Evolutionary conservation across 2,888 invertebrate species (phyloP).

Genomic region (Xestia xanthographa): DNA sequence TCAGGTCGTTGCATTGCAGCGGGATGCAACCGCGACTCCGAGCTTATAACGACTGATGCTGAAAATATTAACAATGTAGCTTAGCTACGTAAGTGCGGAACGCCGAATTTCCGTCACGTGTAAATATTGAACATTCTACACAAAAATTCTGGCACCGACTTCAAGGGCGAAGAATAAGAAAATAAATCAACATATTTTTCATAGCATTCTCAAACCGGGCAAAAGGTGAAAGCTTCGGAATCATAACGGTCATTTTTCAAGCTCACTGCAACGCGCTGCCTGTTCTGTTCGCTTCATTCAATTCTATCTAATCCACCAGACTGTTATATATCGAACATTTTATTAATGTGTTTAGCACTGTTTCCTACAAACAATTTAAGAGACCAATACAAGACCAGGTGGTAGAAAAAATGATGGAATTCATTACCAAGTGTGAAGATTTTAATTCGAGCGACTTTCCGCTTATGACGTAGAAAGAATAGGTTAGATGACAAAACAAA

Average conservation of each 20-base stretch:
- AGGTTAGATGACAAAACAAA: no score
- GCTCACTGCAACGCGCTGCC: not conserved
- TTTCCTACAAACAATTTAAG: not conserved
- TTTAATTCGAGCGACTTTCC: conserved; percentile 1
- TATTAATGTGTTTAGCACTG: conserved; percentile 9
- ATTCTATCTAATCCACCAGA: conserved; percentile 3
- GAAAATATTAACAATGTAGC: not conserved
- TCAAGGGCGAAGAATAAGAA: conserved; percentile 50
- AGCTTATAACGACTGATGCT: not conserved
- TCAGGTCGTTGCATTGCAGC: conserved; percentile 38
- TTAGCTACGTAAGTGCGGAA: not conserved
- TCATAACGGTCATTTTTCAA: conserved; percentile 28
- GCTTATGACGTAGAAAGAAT: conserved; percentile 24
- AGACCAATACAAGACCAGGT: conserved; percentile 5
- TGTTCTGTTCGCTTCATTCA: not conserved
- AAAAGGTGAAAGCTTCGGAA: conserved; percentile 51
- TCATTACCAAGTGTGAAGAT: conserved; percentile 25
- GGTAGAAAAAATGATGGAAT: conserved; percentile 25
- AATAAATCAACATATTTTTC: conserved; percentile 43
- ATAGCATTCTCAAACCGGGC: conserved; percentile 31
- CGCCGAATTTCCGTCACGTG: conserved; percentile 5
- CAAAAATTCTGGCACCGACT: conserved; percentile 43
- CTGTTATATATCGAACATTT: not conserved
- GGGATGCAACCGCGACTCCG: conserved; percentile 16
- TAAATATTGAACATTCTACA: conserved; percentile 18